Percentiles rank a stretch among this genome's conserved stretches.
These are phyloP conservation scores for Spilosoma lubricipeda DNA, from an alignment of 2,888 invertebrate species.

Conservation along the genomic window DNA sequence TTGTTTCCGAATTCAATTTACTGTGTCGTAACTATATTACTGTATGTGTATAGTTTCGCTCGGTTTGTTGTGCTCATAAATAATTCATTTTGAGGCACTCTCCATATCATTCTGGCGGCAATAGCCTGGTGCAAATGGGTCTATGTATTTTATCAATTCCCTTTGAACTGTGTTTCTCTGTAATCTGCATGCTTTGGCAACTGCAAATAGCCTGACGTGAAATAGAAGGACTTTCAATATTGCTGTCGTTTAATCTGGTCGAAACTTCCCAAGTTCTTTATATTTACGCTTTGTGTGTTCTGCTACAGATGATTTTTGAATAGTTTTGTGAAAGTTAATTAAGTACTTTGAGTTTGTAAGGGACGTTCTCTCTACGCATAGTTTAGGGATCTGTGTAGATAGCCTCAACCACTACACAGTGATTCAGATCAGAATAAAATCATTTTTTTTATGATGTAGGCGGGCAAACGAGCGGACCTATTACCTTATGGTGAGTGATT, in stretches of 20 bases:
- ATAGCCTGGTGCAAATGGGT: constrained; percentile 30
- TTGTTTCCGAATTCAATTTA: constrained; percentile 1
- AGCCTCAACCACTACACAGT: no score
- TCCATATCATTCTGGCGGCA: constrained; percentile 40
- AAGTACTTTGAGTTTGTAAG: background rate
- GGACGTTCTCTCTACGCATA: background rate
- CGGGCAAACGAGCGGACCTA: no score
- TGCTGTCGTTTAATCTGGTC: constrained; percentile 15
- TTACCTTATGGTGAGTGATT: no score
- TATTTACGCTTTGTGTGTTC: background rate
- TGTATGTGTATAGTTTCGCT: constrained; percentile 11
- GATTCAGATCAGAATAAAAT: background rate
- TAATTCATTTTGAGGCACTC: constrained; percentile 45
- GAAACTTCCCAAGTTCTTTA: background rate
- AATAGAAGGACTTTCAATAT: constrained; percentile 42
- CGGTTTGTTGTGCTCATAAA: constrained; percentile 35
- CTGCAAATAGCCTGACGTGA: constrained; percentile 26
- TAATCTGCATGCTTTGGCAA: constrained; percentile 35
- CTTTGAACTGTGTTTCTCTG: constrained; percentile 35
- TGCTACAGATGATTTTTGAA: background rate
- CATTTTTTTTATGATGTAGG: no score
- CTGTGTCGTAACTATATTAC: constrained; percentile 4
- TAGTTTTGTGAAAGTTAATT: background rate
- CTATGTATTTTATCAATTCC: constrained; percentile 37
- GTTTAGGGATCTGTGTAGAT: background rate